Conservation (phyloP, 2,797 vertebrate genomes). For the Myotis myotis region DNA sequence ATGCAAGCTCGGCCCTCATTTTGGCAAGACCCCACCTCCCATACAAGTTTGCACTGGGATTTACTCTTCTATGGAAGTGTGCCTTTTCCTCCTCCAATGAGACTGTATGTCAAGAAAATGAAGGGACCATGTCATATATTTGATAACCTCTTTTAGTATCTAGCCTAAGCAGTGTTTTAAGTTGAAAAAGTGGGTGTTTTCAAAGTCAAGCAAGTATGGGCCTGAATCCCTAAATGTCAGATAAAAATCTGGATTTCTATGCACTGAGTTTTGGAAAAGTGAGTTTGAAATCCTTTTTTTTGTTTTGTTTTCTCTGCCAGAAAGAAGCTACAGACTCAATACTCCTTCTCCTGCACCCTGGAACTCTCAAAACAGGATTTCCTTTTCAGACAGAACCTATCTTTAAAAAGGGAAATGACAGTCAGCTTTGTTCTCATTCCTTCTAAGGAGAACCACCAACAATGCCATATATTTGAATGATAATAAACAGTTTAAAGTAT, state of each 20-base stretch:
- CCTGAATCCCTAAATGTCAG: background rate
- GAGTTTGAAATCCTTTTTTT: background rate
- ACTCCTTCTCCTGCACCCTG: background rate
- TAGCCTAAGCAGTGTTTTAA: background rate
- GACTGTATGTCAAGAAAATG: background rate
- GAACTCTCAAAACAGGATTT: background rate
- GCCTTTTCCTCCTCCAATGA: background rate
- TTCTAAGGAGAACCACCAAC: background rate
- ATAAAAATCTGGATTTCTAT: slow-evolving; percentile 47
- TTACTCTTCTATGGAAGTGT: background rate
- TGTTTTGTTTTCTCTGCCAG: background rate
- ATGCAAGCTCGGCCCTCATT: background rate
- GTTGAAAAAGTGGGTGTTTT: slow-evolving; percentile 1
- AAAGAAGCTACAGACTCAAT: background rate
- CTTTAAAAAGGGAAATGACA: background rate
- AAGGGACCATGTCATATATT: background rate
- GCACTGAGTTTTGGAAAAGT: background rate
- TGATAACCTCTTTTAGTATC: background rate
- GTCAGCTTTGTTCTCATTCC: background rate
- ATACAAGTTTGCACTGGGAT: too few relatives aligned
- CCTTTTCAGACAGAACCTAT: background rate
- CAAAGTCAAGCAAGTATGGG: background rate
- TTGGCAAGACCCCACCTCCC: too few relatives aligned
- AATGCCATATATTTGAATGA: background rate
- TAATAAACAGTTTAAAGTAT: background rate